phyloP scores from a whole-genome alignment of 2,888 invertebrate species.

The Pollenia labialis region DNA sequence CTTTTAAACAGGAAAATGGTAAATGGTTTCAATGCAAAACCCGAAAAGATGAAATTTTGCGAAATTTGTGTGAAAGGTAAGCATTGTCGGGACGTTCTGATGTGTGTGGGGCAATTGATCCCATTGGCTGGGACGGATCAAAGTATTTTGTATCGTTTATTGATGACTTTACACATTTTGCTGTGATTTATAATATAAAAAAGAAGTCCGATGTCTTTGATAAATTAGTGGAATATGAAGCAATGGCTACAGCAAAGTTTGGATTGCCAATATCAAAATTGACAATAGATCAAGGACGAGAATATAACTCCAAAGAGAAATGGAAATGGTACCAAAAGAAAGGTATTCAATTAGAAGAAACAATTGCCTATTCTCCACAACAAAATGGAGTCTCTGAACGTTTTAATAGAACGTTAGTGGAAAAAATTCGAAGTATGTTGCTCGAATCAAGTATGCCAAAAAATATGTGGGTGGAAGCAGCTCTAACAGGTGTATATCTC shows the following conservation, averaged over 20 bases:
- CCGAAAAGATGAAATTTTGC: background rate
- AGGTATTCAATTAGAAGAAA: slow-evolving; percentile 75
- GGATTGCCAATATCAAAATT: slow-evolving; percentile 54
- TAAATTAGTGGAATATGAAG: background rate
- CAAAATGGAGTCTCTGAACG: slow-evolving; percentile 57
- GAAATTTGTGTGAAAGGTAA: slow-evolving; percentile 20
- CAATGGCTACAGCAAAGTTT: no score
- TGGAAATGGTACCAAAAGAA: slow-evolving; percentile 44
- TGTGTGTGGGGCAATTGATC: slow-evolving; percentile 20
- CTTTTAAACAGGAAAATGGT: slow-evolving; percentile 15
- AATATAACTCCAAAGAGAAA: slow-evolving; percentile 68
- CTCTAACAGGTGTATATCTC: slow-evolving; percentile 37
- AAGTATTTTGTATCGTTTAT: no score
- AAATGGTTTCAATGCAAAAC: slow-evolving; percentile 10
- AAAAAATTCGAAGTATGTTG: slow-evolving; percentile 44
- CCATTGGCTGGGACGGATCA: slow-evolving; percentile 40
- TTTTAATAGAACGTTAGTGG: slow-evolving; percentile 35
- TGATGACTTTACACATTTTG: no score
- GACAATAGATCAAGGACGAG: slow-evolving; percentile 72
- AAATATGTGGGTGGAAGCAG: slow-evolving; percentile 57
- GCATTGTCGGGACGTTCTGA: slow-evolving; percentile 55
- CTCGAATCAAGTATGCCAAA: slow-evolving; percentile 58
- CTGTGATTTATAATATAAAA: no score
- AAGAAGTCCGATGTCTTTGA: slow-evolving; percentile 48
- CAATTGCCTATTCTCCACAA: slow-evolving; percentile 57